These are phyloP conservation scores for Sakesphorus luctuosus DNA, from an alignment of 2,113 vertebrate genomes.

Conservation along the genomic window DNA sequence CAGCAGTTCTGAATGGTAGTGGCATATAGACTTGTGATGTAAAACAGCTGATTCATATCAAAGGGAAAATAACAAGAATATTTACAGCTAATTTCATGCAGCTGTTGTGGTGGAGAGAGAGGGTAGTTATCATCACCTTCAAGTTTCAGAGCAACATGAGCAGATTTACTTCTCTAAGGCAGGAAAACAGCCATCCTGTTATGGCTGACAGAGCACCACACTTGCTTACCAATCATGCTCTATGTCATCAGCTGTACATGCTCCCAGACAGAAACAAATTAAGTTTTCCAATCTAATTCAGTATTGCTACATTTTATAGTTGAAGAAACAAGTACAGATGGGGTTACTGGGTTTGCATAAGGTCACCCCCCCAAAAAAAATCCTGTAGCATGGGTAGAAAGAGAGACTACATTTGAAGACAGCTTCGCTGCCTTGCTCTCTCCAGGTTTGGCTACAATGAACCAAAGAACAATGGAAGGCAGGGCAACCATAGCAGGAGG, in stretches of 20 bases:
- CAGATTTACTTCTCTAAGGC: neutral
- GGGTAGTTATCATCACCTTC: neutral
- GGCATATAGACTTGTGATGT: neutral
- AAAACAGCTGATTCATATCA: neutral
- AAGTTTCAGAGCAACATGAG: neutral
- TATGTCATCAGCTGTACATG: neutral
- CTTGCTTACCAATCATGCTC: neutral
- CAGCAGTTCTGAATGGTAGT: neutral
- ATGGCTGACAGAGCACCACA: neutral
- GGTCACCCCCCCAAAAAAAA: neutral
- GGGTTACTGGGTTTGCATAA: neutral
- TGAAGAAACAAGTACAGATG: neutral
- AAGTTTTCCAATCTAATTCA: neutral
- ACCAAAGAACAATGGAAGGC: neutral
- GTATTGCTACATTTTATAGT: neutral
- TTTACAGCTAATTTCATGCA: neutral
- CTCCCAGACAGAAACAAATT: neutral
- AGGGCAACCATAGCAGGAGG: neutral
- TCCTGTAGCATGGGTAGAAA: neutral
- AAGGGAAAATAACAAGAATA: neutral
- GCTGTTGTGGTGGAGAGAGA: neutral
- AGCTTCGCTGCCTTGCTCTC: neutral
- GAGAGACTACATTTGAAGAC: neutral
- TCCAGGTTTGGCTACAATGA: neutral
- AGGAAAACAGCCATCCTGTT: neutral